Evolutionary conservation across 2,888 invertebrate species (phyloP).

Genomic region (Rhyacophila evoluta): DNA sequence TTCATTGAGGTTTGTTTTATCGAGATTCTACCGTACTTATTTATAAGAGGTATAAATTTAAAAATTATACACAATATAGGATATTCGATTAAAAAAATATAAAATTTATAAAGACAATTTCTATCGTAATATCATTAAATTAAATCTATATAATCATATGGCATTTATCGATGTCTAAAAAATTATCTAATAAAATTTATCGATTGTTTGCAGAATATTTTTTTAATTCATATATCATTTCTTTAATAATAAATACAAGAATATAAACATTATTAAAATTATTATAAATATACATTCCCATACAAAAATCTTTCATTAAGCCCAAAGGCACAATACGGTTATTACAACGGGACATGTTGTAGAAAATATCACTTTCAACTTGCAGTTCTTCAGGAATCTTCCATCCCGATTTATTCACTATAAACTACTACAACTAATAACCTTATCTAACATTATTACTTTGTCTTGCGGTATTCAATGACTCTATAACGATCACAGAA

Average conservation of each 20-base stretch:
- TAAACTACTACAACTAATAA: too few relatives aligned
- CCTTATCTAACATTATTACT: background rate
- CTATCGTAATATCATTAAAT: background rate
- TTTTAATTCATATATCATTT: background rate
- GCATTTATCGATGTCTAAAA: conserved; percentile 26
- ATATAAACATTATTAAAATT: background rate
- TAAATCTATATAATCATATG: conserved; percentile 26
- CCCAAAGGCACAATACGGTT: background rate
- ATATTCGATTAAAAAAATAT: conserved; percentile 19
- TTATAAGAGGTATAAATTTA: conserved; percentile 7
- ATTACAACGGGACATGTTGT: background rate
- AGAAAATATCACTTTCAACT: background rate
- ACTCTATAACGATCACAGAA: conserved; percentile 2
- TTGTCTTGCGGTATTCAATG: background rate
- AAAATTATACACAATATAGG: background rate
- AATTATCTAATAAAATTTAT: background rate
- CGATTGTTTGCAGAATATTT: conserved; percentile 1
- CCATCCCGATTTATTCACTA: background rate
- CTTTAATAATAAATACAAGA: background rate
- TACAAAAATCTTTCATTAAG: background rate
- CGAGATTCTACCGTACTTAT: too few relatives aligned
- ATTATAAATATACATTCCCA: background rate
- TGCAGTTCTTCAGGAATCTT: background rate
- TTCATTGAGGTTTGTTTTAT: too few relatives aligned
- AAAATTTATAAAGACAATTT: background rate